Evolutionary conservation across 2,113 vertebrate species (phyloP).

Genomic region (Hemibates koningsi): DNA sequence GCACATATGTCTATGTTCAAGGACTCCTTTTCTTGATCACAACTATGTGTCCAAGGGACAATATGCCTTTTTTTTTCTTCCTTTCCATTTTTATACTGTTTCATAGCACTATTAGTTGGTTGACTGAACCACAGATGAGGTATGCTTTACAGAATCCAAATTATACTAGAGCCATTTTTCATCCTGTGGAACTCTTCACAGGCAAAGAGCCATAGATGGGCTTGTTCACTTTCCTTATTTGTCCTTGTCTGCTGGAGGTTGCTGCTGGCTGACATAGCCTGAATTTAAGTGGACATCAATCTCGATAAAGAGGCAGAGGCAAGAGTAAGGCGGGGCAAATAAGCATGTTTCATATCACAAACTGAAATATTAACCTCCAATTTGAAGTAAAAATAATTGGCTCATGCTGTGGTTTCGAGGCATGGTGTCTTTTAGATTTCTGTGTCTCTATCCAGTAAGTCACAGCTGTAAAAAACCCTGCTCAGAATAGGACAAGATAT

Average conservation of each 20-base stretch:
- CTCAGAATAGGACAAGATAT: conserved; percentile 24
- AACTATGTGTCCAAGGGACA: not conserved
- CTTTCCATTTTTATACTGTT: conserved; percentile 12
- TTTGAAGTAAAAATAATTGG: not conserved
- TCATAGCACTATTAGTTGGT: conserved; percentile 52
- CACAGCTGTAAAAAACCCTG: not conserved
- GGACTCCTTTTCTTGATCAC: not conserved
- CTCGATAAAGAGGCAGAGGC: conserved; percentile 59
- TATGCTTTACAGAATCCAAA: conserved; percentile 63
- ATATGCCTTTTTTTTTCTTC: conserved; percentile 2
- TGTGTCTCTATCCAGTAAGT: not conserved
- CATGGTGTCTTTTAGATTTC: not conserved
- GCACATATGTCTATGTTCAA: not conserved
- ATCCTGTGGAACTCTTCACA: conserved; percentile 52
- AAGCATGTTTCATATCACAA: conserved; percentile 16
- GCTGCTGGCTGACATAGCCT: conserved; percentile 59
- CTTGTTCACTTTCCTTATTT: conserved; percentile 63
- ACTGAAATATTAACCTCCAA: conserved; percentile 13
- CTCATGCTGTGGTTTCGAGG: not conserved
- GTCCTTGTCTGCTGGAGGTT: conserved; percentile 67
- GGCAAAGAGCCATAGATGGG: conserved; percentile 57
- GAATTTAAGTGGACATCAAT: conserved; percentile 67
- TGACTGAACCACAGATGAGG: conserved; percentile 63
- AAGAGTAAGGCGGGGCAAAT: conserved; percentile 37
- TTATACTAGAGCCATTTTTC: conserved; percentile 63